Evolutionary conservation across 2,113 vertebrate genomes (phyloP), one percentile per base, ranked within the genome.

Genomic region (Clarias magur): DNA sequence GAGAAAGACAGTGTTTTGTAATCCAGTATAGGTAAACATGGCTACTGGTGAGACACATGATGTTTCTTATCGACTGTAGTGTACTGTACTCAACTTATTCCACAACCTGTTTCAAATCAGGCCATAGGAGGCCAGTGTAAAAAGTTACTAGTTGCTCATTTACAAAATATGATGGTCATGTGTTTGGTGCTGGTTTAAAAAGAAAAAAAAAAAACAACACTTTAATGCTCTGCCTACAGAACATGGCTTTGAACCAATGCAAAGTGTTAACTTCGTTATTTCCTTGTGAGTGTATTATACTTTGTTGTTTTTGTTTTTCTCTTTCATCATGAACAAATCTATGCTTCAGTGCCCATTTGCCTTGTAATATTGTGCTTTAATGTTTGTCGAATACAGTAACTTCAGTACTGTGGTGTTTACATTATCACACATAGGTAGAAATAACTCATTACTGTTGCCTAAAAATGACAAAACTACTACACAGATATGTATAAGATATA

Each of bases 361-460:
- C 95, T 95, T 94, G 94, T 96, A 94, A 94, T 92, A 90, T 93
- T 92, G 92, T 94, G 92, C 95, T 96, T 93, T 94, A 93, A 86
- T 94, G 93, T 94, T 91, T 94, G 93, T 88, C 87, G 91, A 92
- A 94, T 92, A 93, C 91, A 90, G 84, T 94, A 90, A 93, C 90
- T 91, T 91, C 87, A 91, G 92, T 95, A 94, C 92, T 93, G 93
- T 95, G 94, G 93, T 93, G 95, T 95, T 95, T 95, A 95, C 94
- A 95, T 93, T 73, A 93, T 92, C 92, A 94, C 94, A 92, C 27
- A 19, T 80, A 23, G 79, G 19, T 95, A 94, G 92, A 92, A 59
- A 88, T 93, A 92, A 93, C 92, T 94, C 82, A 84, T 82, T 82
- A 91, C 83, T 84, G 87, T 93, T 94, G 93, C 94, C 94, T 95